Evolutionary conservation across 2,888 invertebrate species (phyloP).

Genomic region (Megamerina dolium): DNA sequence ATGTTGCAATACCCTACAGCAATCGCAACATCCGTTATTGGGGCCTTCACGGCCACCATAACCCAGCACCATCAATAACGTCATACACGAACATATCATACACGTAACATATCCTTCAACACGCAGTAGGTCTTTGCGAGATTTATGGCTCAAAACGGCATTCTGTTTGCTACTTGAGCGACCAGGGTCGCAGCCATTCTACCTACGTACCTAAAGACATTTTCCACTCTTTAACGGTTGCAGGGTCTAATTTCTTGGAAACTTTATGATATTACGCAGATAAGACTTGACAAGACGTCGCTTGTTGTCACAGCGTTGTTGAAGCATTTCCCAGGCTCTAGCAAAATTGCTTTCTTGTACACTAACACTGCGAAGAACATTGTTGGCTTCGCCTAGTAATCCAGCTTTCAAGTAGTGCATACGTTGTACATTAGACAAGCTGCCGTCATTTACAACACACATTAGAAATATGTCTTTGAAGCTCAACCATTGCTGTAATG

Average conservation of each 20-base stretch:
- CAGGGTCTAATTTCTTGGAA: conserved; percentile 3
- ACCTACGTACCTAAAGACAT: too few relatives aligned
- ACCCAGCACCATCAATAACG: too few relatives aligned
- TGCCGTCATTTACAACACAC: conserved; percentile 10
- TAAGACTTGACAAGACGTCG: conserved; percentile 12
- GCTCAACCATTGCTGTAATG: conserved; percentile 11
- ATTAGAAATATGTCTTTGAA: conserved; percentile 14
- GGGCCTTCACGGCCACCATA: too few relatives aligned
- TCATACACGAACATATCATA: too few relatives aligned
- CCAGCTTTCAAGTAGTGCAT: conserved; percentile 15
- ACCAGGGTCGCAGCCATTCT: too few relatives aligned
- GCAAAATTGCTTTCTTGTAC: conserved; percentile 13
- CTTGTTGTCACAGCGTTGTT: conserved; percentile 15
- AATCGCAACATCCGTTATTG: too few relatives aligned
- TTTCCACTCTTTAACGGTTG: too few relatives aligned
- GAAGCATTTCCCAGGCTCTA: conserved; percentile 16
- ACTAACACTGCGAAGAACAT: conserved; percentile 9
- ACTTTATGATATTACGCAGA: conserved; percentile 9
- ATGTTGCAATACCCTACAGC: too few relatives aligned
- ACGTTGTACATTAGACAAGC: conserved; percentile 8
- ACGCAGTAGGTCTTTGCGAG: too few relatives aligned
- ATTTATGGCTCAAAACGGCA: too few relatives aligned
- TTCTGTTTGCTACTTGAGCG: too few relatives aligned
- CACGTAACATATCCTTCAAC: too few relatives aligned
- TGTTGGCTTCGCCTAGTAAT: conserved; percentile 11